phyloP scores from a whole-genome alignment of 2,888 invertebrate genomes.

The Drosophila antonietae region DNA sequence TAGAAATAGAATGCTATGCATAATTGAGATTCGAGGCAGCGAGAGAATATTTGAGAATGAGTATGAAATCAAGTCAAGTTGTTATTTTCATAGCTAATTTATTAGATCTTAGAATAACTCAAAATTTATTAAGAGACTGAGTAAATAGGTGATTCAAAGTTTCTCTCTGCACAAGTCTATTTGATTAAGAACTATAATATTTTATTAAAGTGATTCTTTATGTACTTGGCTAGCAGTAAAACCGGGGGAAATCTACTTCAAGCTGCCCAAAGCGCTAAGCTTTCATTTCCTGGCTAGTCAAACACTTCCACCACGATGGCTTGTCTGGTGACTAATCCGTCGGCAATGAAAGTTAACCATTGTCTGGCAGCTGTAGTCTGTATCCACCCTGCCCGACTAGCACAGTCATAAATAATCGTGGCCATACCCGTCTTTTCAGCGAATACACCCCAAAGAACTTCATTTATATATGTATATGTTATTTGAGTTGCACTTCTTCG shows the following conservation, averaged over 20 bases:
- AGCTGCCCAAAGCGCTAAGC: conserved; percentile 4
- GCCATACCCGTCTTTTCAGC: conserved; percentile 17
- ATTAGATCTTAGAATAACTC: too few species aligned
- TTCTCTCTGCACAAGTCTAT: not conserved
- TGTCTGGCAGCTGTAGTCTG: conserved; percentile 14
- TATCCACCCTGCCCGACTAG: conserved; percentile 36
- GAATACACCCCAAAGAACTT: conserved; percentile 26
- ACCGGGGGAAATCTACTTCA: conserved; percentile 17
- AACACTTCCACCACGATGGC: not conserved
- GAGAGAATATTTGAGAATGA: not conserved
- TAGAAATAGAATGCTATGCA: not conserved
- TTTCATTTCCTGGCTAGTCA: conserved; percentile 34
- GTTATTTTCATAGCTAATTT: too few species aligned
- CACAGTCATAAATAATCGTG: conserved; percentile 67
- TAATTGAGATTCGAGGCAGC: not conserved
- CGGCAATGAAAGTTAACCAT: conserved; percentile 19
- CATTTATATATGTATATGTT: conserved; percentile 9
- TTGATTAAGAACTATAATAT: not conserved
- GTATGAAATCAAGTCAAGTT: too few species aligned
- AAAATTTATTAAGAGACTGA: too few species aligned
- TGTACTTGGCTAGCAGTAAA: not conserved
- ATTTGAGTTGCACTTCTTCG: conserved; percentile 36
- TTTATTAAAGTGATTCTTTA: not conserved
- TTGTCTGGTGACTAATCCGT: conserved; percentile 49
- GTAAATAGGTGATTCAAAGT: too few species aligned